Evolutionary conservation across 1,140 invertebrate genomes (phyloP).

Genomic region (Grapholita molesta): DNA sequence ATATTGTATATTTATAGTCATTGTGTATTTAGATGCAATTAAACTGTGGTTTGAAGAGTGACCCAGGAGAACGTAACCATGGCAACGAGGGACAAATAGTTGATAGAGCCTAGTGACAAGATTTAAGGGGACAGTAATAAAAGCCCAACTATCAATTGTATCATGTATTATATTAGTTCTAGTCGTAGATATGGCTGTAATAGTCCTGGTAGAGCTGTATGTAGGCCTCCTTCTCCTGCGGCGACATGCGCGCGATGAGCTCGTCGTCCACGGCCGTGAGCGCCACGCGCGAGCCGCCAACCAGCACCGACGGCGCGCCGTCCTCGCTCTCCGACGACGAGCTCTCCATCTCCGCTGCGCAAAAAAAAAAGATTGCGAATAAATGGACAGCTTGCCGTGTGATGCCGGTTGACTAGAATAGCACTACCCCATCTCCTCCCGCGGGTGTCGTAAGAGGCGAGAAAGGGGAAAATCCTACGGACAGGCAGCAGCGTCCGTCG

Average conservation of each 20-base stretch:
- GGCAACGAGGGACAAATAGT: no score
- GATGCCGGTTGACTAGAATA: no score
- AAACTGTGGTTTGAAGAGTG: no score
- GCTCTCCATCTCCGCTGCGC: conserved; percentile 84
- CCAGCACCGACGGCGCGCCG: conserved; percentile 88
- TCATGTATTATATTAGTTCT: conserved; percentile 10
- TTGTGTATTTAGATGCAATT: no score
- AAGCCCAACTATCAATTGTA: not conserved
- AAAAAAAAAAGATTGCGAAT: conserved; percentile 1
- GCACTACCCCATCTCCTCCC: no score
- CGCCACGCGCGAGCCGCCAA: conserved; percentile 88
- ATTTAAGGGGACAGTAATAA: not conserved
- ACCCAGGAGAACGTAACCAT: no score
- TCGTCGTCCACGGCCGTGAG: conserved; percentile 85
- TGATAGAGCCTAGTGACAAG: no score
- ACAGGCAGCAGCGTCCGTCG: no score
- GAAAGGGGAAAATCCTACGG: no score
- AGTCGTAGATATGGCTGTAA: conserved; percentile 89
- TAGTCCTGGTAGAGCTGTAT: conserved; percentile 96
- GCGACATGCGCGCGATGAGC: conserved; percentile 94
- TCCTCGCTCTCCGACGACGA: conserved; percentile 93
- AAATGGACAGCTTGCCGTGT: no score
- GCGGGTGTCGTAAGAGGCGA: no score
- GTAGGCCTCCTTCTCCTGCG: conserved; percentile 95
- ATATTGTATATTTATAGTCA: no score